Conservation (phyloP, 2,797 vertebrate genomes). For the Lithobates pipiens region DNA sequence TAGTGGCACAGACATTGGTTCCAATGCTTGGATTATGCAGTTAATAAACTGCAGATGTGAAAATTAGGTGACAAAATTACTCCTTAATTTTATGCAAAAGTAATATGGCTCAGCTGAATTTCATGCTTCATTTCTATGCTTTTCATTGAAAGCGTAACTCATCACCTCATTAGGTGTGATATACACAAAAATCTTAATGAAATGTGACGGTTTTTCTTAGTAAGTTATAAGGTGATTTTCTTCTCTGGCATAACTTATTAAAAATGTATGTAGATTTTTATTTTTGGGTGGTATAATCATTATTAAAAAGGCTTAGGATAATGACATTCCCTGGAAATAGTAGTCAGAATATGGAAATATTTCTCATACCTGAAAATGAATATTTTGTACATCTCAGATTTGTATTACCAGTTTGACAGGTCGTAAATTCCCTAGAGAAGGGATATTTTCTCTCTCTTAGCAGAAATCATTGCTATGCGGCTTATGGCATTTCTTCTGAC, state of each 20-base stretch:
- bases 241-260: neutral
- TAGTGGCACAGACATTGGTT: neutral
- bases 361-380: neutral
- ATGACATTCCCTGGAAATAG: neutral
- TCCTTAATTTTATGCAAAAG: slow-evolving; percentile 12
- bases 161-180: slow-evolving; percentile 49
- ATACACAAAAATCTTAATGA: slow-evolving; percentile 29
- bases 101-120: slow-evolving; percentile 6
- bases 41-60: neutral
- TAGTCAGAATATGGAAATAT: slow-evolving; percentile 7
- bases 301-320: slow-evolving; percentile 17
- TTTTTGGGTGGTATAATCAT: neutral
- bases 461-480: slow-evolving; percentile 21
- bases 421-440: slow-evolving; percentile 5
- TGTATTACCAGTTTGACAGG: neutral
- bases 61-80: slow-evolving; percentile 16
- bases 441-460: slow-evolving; percentile 19
- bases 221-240: neutral
- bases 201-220: slow-evolving; percentile 44
- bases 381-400: neutral
- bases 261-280: neutral
- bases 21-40: neutral
- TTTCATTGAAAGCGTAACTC: slow-evolving; percentile 32
- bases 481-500: slow-evolving; percentile 29
- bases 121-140: slow-evolving; percentile 27